A percentile compares a stretch with the other conserved stretches of the same genome.
Conservation (phyloP, 2,797 vertebrate genomes). For the Danio albolineatus region DNA sequence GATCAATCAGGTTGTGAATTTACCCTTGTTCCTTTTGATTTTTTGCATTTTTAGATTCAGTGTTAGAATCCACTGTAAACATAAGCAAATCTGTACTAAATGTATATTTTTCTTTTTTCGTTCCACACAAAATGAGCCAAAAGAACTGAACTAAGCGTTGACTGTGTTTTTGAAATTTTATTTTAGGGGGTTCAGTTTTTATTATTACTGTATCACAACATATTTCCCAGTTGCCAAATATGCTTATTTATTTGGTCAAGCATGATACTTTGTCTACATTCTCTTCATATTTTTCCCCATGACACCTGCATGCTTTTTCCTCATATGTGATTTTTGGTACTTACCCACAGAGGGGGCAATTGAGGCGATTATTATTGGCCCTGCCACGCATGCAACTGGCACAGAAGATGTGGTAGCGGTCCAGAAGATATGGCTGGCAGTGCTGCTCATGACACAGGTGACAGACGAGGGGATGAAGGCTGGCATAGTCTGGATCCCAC, state of each 20-base stretch:
- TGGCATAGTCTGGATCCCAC: slow-evolving; percentile 79
- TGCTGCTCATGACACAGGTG: slow-evolving; percentile 90
- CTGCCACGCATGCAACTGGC: slow-evolving; percentile 87
- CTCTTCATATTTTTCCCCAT: too few species aligned
- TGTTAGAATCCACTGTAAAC: too few species aligned
- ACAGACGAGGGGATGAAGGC: slow-evolving; percentile 88
- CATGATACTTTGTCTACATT: background rate
- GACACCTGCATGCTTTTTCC: too few species aligned
- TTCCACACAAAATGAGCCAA: too few species aligned
- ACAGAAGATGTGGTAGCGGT: slow-evolving; percentile 94
- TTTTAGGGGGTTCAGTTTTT: too few species aligned
- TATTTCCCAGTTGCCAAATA: background rate
- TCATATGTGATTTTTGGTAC: slow-evolving; percentile 56
- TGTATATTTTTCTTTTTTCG: too few species aligned
- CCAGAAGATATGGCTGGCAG: slow-evolving; percentile 88
- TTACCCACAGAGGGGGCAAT: slow-evolving; percentile 92
- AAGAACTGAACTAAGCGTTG: too few species aligned
- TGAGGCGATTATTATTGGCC: slow-evolving; percentile 80
- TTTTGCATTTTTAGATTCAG: too few species aligned
- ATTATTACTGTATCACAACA: background rate
- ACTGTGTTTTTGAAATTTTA: too few species aligned
- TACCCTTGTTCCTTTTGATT: too few species aligned
- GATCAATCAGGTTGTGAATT: too few species aligned
- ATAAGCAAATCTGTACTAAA: too few species aligned
- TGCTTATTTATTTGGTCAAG: background rate